These are phyloP conservation scores for Pyrrhosoma nymphula DNA, from an alignment of 2,888 invertebrate species.

Conservation along the genomic window DNA sequence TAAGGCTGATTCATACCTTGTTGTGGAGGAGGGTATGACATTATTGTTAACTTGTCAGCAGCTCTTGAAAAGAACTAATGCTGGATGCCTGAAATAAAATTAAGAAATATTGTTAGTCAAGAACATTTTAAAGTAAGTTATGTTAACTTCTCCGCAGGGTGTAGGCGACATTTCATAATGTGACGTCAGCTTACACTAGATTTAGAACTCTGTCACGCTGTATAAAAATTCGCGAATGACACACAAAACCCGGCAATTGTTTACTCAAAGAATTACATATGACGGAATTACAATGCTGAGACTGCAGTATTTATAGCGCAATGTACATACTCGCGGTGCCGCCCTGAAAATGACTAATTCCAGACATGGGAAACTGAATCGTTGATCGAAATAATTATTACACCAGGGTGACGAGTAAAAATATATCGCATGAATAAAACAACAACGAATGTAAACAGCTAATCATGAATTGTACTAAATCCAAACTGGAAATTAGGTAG, in stretches of 20 bases:
- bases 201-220: background rate
- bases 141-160: background rate
- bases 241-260: background rate
- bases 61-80: background rate
- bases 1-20: conserved; percentile 57
- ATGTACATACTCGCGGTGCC: background rate
- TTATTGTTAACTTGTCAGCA: conserved; percentile 1
- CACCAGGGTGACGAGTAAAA: background rate
- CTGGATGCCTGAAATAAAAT: background rate
- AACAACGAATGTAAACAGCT: background rate
- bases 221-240: background rate
- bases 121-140: background rate
- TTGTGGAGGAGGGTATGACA: conserved; percentile 67
- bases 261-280: background rate
- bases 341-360: background rate
- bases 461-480: background rate
- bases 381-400: background rate
- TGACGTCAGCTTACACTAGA: background rate
- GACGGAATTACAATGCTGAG: background rate
- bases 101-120: background rate
- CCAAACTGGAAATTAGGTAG: background rate
- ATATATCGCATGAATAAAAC: too few species aligned
- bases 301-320: background rate
- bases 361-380: background rate
- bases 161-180: background rate